Conservation (phyloP, 2,113 vertebrate genomes). For the Crotalus helleri region DNA sequence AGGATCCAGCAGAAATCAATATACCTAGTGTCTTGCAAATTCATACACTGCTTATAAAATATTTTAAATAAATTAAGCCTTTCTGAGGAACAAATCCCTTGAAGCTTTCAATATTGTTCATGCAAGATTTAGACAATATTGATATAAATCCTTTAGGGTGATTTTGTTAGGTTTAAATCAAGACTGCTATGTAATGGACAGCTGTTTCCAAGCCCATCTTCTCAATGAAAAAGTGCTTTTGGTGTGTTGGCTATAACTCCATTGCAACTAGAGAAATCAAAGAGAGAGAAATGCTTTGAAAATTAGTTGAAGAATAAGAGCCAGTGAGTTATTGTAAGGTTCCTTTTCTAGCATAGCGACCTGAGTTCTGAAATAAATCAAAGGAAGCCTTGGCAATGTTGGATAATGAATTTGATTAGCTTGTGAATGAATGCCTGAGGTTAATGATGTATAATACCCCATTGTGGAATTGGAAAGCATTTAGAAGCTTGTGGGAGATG, state of each 20-base stretch:
- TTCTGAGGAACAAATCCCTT: no score
- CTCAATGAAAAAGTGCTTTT: background rate
- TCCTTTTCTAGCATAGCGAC: slow-evolving; percentile 31
- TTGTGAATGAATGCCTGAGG: background rate
- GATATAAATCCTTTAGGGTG: no score
- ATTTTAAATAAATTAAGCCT: background rate
- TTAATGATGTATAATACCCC: background rate
- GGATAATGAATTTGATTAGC: slow-evolving; percentile 29
- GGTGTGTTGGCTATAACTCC: background rate
- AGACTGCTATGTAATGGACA: background rate
- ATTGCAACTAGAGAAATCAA: background rate
- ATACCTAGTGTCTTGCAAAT: background rate
- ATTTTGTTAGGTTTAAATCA: no score
- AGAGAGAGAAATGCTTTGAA: background rate
- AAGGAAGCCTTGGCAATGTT: slow-evolving; percentile 47
- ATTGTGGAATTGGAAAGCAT: slow-evolving; percentile 43
- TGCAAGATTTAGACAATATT: no score
- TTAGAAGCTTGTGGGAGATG: slow-evolving; percentile 27
- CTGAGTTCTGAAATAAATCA: slow-evolving; percentile 43
- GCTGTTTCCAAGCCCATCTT: background rate
- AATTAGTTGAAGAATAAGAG: background rate
- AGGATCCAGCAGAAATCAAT: no score
- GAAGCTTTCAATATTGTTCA: no score
- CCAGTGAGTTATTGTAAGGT: slow-evolving; percentile 15
- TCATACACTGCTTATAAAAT: background rate